phyloP scores from a whole-genome alignment of 1,140 invertebrate genomes.

The Caenorhabditis remanei region DNA sequence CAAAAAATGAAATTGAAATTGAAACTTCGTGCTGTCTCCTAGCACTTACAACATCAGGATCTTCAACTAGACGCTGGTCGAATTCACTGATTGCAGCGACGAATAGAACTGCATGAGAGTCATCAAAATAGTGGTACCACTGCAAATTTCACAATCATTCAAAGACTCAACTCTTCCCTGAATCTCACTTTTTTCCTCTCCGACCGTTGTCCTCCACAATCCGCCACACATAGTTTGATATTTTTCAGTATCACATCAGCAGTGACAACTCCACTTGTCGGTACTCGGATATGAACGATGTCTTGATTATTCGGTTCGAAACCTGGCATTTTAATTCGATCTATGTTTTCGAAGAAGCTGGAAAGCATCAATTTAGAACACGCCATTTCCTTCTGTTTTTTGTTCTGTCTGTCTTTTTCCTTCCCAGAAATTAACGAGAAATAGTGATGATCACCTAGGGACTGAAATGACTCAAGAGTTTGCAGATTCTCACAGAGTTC shows the following conservation, averaged over 20 bases:
- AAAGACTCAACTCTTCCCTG: neutral
- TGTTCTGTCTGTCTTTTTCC: too few relatives aligned
- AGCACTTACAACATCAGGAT: slow-evolving; percentile 69
- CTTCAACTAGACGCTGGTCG: slow-evolving; percentile 78
- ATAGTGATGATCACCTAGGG: too few relatives aligned
- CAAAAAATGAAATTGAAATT: slow-evolving; percentile 56
- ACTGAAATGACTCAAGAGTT: too few relatives aligned
- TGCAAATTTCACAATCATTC: neutral
- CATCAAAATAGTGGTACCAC: slow-evolving; percentile 81
- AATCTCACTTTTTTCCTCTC: slow-evolving; percentile 79
- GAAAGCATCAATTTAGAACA: slow-evolving; percentile 12
- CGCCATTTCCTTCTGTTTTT: too few relatives aligned
- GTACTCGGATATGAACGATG: slow-evolving; percentile 61
- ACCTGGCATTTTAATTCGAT: slow-evolving; percentile 56
- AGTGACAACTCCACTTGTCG: slow-evolving; percentile 63
- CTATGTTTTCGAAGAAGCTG: slow-evolving; percentile 64
- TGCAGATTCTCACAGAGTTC: too few relatives aligned
- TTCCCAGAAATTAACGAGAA: too few relatives aligned
- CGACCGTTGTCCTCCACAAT: slow-evolving; percentile 80
- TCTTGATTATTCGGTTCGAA: slow-evolving; percentile 62
- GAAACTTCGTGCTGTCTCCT: slow-evolving; percentile 39
- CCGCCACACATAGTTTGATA: slow-evolving; percentile 58
- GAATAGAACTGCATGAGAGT: slow-evolving; percentile 70
- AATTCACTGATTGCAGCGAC: slow-evolving; percentile 78
- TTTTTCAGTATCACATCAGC: slow-evolving; percentile 61